Conservation (phyloP, 2,113 vertebrate species). For the Tursiops truncatus region DNA sequence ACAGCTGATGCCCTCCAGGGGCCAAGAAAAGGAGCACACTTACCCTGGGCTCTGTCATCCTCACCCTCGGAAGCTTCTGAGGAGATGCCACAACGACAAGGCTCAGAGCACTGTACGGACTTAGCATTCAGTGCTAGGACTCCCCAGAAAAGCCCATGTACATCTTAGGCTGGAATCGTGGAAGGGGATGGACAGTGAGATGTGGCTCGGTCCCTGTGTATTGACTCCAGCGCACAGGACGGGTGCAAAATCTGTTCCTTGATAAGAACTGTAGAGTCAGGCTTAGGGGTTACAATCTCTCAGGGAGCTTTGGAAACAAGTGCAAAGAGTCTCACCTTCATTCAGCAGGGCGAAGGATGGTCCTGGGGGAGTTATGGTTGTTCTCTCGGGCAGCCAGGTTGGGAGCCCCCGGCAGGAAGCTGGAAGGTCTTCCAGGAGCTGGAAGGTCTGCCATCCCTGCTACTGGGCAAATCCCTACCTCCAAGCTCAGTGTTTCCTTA, state of each 20-base stretch:
- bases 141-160: background rate
- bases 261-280: background rate
- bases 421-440: background rate
- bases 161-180: background rate
- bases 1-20: conserved; percentile 15
- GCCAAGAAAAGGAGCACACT: background rate
- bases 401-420: background rate
- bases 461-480: background rate
- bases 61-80: background rate
- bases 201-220: background rate
- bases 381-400: background rate
- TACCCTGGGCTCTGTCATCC: background rate
- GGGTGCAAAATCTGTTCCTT: background rate
- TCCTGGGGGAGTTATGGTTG: background rate
- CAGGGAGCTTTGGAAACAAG: background rate
- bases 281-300: background rate
- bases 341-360: background rate
- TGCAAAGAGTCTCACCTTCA: background rate
- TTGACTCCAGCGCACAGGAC: background rate
- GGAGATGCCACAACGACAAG: background rate
- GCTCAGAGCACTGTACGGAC: background rate
- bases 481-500: background rate
- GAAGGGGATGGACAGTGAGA: background rate
- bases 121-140: background rate
- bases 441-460: background rate